Evolutionary conservation across 2,797 vertebrate species (phyloP).

Genomic region (Cuculus canorus): DNA sequence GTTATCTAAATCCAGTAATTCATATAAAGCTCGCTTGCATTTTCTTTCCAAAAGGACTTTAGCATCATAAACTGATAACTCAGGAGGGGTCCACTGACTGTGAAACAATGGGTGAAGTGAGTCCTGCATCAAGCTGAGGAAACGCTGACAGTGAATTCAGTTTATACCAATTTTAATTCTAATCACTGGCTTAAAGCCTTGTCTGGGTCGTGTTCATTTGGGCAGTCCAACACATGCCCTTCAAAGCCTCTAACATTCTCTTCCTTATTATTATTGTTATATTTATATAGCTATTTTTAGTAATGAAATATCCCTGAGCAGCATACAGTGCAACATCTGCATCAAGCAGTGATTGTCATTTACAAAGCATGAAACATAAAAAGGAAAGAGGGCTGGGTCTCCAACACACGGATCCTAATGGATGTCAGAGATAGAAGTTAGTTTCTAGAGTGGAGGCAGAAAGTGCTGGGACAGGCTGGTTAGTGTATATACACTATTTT

Average conservation of each 20-base stretch:
- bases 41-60: slow-evolving; percentile 21
- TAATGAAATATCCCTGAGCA: slow-evolving; percentile 96
- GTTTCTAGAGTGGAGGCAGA: slow-evolving; percentile 31
- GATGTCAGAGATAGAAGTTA: not conserved
- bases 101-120: not conserved
- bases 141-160: slow-evolving; percentile 63
- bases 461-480: not conserved
- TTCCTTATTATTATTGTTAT: slow-evolving; percentile 72
- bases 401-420: not conserved
- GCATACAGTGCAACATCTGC: slow-evolving; percentile 87
- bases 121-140: slow-evolving; percentile 32
- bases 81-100: not conserved
- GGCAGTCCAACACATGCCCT: slow-evolving; percentile 58
- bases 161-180: slow-evolving; percentile 36
- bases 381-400: slow-evolving; percentile 35
- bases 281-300: slow-evolving; percentile 77
- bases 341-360: slow-evolving; percentile 96
- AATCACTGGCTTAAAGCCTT: slow-evolving; percentile 86
- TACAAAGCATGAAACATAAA: slow-evolving; percentile 76
- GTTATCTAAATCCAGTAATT: slow-evolving; percentile 14
- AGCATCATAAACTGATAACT: not conserved
- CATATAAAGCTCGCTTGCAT: not conserved
- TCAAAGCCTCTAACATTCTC: slow-evolving; percentile 74
- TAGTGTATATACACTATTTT: not conserved
- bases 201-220: slow-evolving; percentile 83